A percentile compares a stretch with the other conserved stretches of the same genome.
phyloP scores from a whole-genome alignment of 2,113 vertebrate species.

The Melanotaenia duboulayi region DNA sequence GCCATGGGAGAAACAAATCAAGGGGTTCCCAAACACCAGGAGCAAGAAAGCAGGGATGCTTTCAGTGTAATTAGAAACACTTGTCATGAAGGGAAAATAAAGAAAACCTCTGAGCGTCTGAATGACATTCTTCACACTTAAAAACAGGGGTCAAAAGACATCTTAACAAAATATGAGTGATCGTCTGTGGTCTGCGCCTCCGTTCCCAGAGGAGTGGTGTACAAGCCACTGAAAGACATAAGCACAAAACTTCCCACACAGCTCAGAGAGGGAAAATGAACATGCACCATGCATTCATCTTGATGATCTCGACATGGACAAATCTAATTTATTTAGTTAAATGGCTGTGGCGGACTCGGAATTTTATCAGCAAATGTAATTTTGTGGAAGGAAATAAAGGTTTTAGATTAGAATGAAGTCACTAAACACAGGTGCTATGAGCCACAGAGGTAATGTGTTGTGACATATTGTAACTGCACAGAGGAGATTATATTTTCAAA shows the following conservation, averaged over 20 bases:
- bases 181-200: constrained; percentile 7
- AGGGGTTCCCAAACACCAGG: constrained; percentile 38
- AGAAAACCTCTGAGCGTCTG: constrained; percentile 17
- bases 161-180: constrained; percentile 39
- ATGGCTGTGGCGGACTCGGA: background rate
- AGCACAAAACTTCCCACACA: constrained; percentile 37
- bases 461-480: constrained; percentile 14
- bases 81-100: constrained; percentile 4
- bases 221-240: constrained; percentile 5
- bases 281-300: background rate
- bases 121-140: constrained; percentile 52
- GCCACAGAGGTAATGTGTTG: constrained; percentile 12
- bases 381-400: constrained; percentile 13
- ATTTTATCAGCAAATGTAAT: constrained; percentile 40
- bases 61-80: constrained; percentile 35
- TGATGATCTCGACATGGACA: constrained; percentile 19
- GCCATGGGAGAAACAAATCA: constrained; percentile 55
- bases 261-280: constrained; percentile 29
- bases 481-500: constrained; percentile 15
- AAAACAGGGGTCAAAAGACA: constrained; percentile 52
- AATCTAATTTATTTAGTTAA: constrained; percentile 38
- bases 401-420: constrained; percentile 25
- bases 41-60: constrained; percentile 25
- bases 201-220: constrained; percentile 7
- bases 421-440: constrained; percentile 17